Evolutionary conservation across 2,888 invertebrate species (phyloP).

Genomic region (Magallana nippona): DNA sequence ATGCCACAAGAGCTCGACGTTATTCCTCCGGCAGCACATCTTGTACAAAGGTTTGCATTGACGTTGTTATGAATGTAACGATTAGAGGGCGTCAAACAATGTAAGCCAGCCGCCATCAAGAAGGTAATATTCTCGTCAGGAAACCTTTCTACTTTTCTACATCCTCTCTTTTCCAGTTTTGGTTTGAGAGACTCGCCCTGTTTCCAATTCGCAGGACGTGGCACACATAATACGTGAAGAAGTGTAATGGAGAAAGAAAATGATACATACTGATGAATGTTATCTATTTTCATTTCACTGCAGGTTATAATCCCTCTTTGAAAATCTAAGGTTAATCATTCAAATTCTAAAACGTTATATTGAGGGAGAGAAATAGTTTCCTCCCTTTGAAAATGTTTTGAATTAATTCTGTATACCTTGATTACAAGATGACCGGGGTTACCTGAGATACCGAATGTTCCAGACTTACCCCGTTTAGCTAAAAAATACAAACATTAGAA

Average conservation of each 20-base stretch:
- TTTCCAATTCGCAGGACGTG: conserved; percentile 67
- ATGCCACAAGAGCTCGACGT: conserved; percentile 48
- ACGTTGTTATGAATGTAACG: conserved; percentile 58
- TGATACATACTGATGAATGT: conserved; percentile 80
- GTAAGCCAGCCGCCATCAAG: conserved; percentile 80
- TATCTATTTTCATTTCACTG: conserved; percentile 41
- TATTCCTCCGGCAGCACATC: conserved; percentile 28
- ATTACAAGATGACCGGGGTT: conserved; percentile 69
- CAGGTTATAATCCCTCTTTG: conserved; percentile 62
- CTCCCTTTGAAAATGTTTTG: conserved; percentile 45
- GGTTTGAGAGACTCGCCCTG: conserved; percentile 33
- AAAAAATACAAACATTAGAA: neutral
- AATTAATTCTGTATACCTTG: conserved; percentile 54
- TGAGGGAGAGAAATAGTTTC: conserved; percentile 23
- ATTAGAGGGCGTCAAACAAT: conserved; percentile 76
- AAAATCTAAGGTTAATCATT: conserved; percentile 59
- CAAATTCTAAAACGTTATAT: conserved; percentile 41
- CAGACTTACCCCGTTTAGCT: conserved; percentile 41
- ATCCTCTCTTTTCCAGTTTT: conserved; percentile 41
- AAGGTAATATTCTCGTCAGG: conserved; percentile 74
- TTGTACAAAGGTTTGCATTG: conserved; percentile 26
- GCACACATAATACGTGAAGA: conserved; percentile 81
- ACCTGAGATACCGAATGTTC: conserved; percentile 64
- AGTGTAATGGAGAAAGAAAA: conserved; percentile 80
- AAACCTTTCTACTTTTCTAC: conserved; percentile 51